These are phyloP conservation scores for Drepana falcataria DNA, from an alignment of 2,888 invertebrate species.

Conservation along the genomic window DNA sequence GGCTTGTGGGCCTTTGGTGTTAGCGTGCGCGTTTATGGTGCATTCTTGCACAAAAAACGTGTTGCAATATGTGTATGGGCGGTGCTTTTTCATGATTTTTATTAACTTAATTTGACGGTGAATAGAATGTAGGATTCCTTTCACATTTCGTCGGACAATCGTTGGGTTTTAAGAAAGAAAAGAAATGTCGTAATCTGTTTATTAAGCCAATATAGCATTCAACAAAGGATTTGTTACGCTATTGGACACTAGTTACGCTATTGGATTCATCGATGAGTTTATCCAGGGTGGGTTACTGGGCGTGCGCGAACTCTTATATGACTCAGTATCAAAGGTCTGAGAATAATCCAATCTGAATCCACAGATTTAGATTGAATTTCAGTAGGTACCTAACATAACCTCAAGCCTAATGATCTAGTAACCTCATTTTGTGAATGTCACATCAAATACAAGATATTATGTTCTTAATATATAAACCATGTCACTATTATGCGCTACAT, in stretches of 20 bases:
- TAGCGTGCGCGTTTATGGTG: conserved; percentile 25
- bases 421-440: not conserved
- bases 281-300: conserved; percentile 42
- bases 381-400: not conserved
- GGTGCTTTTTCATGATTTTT: conserved; percentile 4
- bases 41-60: conserved; percentile 29
- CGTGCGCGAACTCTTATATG: conserved; percentile 44
- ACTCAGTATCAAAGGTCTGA: conserved; percentile 12
- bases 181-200: conserved; percentile 10
- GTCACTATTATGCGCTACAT: too few species aligned
- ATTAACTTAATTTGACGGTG: conserved; percentile 7
- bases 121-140: conserved; percentile 28
- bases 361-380: not conserved
- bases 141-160: conserved; percentile 28
- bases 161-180: conserved; percentile 15
- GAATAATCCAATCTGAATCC: not conserved
- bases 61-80: conserved; percentile 15
- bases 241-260: conserved; percentile 15
- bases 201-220: conserved; percentile 10
- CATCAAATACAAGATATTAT: not conserved
- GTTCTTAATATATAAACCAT: too few species aligned
- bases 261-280: conserved; percentile 43
- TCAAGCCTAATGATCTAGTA: not conserved
- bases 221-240: conserved; percentile 7
- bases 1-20: conserved; percentile 20